Percentiles rank a stretch among this genome's conserved stretches.
These are phyloP conservation scores for Macheiramphus alcinus DNA, from an alignment of 2,113 vertebrate genomes.

Conservation along the genomic window DNA sequence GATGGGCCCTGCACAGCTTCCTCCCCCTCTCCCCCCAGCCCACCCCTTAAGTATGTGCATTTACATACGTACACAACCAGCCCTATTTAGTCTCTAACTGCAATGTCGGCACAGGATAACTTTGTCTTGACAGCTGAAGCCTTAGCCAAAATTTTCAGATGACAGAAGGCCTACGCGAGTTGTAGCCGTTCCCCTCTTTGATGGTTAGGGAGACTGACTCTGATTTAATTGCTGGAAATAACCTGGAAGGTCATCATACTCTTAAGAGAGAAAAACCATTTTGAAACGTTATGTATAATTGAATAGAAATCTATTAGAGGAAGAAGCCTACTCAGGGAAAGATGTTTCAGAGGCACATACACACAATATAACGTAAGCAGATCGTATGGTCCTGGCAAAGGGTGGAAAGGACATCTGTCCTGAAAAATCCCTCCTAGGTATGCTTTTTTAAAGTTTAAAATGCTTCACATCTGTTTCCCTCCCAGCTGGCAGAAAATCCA, in stretches of 20 bases:
- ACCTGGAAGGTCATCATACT: background rate
- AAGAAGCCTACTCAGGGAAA: background rate
- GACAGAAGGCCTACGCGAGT: fast-evolving
- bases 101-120: background rate
- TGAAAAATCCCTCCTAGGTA: background rate
- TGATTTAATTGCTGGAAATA: background rate
- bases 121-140: background rate
- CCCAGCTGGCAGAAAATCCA: background rate
- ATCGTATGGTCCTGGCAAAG: background rate
- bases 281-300: background rate
- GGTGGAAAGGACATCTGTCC: background rate
- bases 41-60: too few relatives aligned
- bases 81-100: background rate
- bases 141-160: background rate
- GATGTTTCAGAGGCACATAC: background rate
- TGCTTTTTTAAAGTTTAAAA: background rate
- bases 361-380: background rate
- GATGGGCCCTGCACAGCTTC: background rate
- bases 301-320: background rate
- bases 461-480: background rate
- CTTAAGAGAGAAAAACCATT: background rate
- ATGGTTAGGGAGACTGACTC: background rate
- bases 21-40: background rate
- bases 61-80: too few relatives aligned
- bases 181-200: background rate